Evolutionary conservation across 2,888 invertebrate genomes (phyloP).

Genomic region (Drosophila lacicola): DNA sequence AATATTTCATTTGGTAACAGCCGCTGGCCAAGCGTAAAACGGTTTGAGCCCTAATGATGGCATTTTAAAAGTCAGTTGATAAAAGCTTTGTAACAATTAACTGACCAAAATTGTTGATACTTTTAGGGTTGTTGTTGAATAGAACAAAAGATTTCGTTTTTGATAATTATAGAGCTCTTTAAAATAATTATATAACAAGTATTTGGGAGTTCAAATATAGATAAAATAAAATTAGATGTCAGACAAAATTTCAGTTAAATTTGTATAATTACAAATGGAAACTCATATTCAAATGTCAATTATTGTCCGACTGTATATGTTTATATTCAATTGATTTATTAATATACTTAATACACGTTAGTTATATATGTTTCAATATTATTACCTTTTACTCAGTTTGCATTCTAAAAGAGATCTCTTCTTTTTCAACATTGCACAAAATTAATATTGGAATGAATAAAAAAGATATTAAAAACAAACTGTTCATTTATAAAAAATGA

Average conservation of each 20-base stretch:
- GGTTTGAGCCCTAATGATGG: slow-evolving; percentile 46
- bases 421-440: no score
- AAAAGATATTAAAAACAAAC: no score
- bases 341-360: background rate
- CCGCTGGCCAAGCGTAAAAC: slow-evolving; percentile 58
- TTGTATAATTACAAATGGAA: slow-evolving; percentile 2
- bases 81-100: slow-evolving; percentile 42
- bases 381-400: background rate
- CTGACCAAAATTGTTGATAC: slow-evolving; percentile 13
- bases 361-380: no score
- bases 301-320: background rate
- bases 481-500: no score
- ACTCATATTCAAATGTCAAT: slow-evolving; percentile 4
- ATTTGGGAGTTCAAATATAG: slow-evolving; percentile 11
- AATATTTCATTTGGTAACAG: slow-evolving; percentile 46
- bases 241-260: background rate
- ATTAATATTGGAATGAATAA: no score
- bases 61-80: slow-evolving; percentile 37
- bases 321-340: background rate
- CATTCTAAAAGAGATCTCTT: background rate
- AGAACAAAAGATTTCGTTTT: slow-evolving; percentile 8
- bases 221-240: slow-evolving; percentile 15
- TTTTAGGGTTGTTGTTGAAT: background rate
- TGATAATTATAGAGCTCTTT: slow-evolving; percentile 18
- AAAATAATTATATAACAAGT: slow-evolving; percentile 8